A percentile compares a stretch with the other conserved stretches of the same genome.
Evolutionary conservation across 2,797 vertebrate genomes (phyloP).

Genomic region (Dipus sagitta): DNA sequence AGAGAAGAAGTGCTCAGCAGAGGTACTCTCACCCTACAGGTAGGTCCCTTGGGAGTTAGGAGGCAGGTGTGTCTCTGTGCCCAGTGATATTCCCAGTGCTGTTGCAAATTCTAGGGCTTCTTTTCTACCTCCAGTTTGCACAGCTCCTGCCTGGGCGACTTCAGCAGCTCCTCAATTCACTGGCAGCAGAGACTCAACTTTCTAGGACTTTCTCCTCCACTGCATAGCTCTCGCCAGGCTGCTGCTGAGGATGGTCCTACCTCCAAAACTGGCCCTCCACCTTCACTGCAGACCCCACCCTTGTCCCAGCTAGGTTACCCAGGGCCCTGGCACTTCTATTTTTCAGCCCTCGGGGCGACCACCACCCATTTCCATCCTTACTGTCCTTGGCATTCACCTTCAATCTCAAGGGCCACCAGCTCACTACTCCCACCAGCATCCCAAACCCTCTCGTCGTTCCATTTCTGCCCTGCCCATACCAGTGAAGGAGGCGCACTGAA

Average conservation of each 20-base stretch:
- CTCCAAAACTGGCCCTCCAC: neutral
- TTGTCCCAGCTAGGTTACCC: neutral
- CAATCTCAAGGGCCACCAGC: neutral
- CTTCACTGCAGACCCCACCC: neutral
- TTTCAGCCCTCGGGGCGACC: neutral
- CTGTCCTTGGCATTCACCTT: neutral
- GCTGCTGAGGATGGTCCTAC: neutral
- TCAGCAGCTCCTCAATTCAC: neutral
- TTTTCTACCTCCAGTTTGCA: neutral
- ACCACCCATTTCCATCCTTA: neutral
- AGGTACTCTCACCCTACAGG: too few relatives aligned
- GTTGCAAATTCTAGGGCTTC: neutral
- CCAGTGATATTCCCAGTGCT: neutral
- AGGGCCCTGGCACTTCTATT: neutral
- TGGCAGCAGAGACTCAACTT: neutral
- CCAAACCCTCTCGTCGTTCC: too few relatives aligned
- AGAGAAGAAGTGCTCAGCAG: neutral
- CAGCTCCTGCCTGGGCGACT: fast-evolving
- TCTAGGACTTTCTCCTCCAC: neutral
- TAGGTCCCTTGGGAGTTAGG: neutral
- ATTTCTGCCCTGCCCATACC: neutral
- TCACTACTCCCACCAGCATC: neutral
- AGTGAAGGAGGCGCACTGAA: neutral
- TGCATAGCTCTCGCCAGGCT: too few relatives aligned
- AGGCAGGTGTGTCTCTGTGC: neutral